A percentile compares a stretch with the other conserved stretches of the same genome.
phyloP scores from a whole-genome alignment of 2,888 invertebrate genomes.

The Electrophaes corylata region DNA sequence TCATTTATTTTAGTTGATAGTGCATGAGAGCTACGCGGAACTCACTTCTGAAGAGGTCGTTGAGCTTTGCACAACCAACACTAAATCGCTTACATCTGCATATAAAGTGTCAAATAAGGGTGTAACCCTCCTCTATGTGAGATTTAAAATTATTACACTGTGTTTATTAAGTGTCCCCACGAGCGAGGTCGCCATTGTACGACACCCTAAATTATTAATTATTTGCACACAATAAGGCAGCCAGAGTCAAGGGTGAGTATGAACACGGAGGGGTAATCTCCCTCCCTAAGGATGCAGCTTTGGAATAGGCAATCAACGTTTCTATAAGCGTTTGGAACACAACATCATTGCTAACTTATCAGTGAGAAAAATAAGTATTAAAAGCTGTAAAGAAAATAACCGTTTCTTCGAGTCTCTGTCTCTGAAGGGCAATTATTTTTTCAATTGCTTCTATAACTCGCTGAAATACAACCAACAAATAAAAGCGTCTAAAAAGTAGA shows the following conservation, averaged over 20 bases:
- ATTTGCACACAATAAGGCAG: conserved; percentile 33
- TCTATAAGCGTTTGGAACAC: neutral
- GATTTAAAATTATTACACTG: conserved; percentile 46
- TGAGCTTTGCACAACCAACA: conserved; percentile 25
- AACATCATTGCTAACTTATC: conserved; percentile 4
- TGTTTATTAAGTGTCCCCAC: conserved; percentile 42
- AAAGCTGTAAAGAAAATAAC: no score
- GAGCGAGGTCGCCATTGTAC: conserved; percentile 26
- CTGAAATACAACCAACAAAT: no score
- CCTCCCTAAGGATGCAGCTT: conserved; percentile 11
- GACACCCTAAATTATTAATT: conserved; percentile 47
- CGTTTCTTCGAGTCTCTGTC: no score
- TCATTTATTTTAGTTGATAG: no score
- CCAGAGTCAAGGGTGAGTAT: conserved; percentile 13
- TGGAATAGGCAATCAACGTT: conserved; percentile 10
- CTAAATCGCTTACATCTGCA: conserved; percentile 31
- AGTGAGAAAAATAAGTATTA: no score
- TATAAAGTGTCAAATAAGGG: conserved; percentile 31
- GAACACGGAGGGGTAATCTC: neutral
- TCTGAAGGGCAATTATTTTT: no score
- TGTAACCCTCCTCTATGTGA: conserved; percentile 29
- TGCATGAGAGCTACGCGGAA: conserved; percentile 4
- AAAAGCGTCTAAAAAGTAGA: no score
- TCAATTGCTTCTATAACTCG: no score
- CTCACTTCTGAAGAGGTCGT: conserved; percentile 22